Conservation (phyloP, 2,888 invertebrate genomes). For the Acronicta alni region DNA sequence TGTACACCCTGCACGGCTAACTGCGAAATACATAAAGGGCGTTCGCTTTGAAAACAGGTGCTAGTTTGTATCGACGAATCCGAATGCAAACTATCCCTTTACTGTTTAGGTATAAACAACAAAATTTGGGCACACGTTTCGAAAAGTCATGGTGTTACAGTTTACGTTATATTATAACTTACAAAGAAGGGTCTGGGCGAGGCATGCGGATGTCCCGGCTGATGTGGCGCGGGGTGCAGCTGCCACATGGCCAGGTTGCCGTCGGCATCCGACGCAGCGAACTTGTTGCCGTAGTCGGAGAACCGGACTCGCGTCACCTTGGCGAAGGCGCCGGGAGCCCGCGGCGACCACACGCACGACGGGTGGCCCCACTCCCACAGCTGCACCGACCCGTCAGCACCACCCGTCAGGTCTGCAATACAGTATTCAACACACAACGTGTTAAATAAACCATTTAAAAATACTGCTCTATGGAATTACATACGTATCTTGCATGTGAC, state of each 20-base stretch:
- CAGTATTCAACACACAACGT: neutral
- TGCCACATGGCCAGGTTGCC: slow-evolving; percentile 99
- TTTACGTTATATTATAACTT: slow-evolving; percentile 77
- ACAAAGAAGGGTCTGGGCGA: slow-evolving; percentile 94
- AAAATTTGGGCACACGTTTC: no score
- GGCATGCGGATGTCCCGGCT: slow-evolving; percentile 88
- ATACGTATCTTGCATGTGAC: no score
- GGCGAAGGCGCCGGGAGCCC: slow-evolving; percentile 98
- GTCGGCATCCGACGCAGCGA: slow-evolving; percentile 99
- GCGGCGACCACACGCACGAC: slow-evolving; percentile 96
- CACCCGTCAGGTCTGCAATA: slow-evolving; percentile 95
- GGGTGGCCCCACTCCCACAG: slow-evolving; percentile 99
- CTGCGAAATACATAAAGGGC: no score
- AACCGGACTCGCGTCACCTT: slow-evolving; percentile 98
- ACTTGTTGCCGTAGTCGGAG: slow-evolving; percentile 99
- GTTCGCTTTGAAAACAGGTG: no score
- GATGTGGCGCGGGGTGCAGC: slow-evolving; percentile 92
- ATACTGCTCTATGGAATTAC: no score
- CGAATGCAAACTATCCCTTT: no score
- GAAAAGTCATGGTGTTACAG: no score
- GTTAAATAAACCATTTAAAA: neutral
- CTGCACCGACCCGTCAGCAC: slow-evolving; percentile 98
- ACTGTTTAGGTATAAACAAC: no score
- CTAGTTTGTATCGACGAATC: no score
- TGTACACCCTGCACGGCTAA: no score